phyloP scores from a whole-genome alignment of 2,888 invertebrate genomes.

The Brenthis daphne region DNA sequence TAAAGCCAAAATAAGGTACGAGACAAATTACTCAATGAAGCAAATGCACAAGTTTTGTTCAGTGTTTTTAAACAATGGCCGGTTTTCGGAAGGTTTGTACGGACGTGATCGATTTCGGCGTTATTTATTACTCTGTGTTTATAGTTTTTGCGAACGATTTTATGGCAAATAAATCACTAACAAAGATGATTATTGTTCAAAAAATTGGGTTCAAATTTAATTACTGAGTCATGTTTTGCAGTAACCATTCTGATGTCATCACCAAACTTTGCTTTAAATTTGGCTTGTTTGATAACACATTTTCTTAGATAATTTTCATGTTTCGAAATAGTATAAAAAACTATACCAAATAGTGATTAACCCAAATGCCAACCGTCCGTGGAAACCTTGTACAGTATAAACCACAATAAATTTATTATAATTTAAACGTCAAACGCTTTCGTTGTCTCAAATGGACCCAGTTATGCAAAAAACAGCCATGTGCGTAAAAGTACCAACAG shows the following conservation, averaged over 20 bases:
- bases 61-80: not conserved
- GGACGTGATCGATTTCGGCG: conserved; percentile 14
- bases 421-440: not conserved
- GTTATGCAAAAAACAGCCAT: too few relatives aligned
- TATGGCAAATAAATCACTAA: conserved; percentile 10
- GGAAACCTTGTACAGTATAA: conserved; percentile 36
- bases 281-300: not conserved
- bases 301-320: conserved; percentile 12
- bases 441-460: not conserved
- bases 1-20: conserved; percentile 1
- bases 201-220: not conserved
- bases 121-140: conserved; percentile 18
- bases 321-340: conserved; percentile 22
- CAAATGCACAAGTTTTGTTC: not conserved
- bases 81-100: conserved; percentile 5
- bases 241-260: not conserved
- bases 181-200: conserved; percentile 3
- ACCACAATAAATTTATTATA: conserved; percentile 5
- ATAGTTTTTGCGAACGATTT: conserved; percentile 17
- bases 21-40: conserved; percentile 18
- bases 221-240: not conserved
- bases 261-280: not conserved
- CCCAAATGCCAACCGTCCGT: conserved; percentile 41
- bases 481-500: too few relatives aligned
- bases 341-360: conserved; percentile 32